A percentile compares a stretch with the other conserved stretches of the same genome.
Conservation (phyloP, 2,888 invertebrate genomes). For the Pollenia amentaria region DNA sequence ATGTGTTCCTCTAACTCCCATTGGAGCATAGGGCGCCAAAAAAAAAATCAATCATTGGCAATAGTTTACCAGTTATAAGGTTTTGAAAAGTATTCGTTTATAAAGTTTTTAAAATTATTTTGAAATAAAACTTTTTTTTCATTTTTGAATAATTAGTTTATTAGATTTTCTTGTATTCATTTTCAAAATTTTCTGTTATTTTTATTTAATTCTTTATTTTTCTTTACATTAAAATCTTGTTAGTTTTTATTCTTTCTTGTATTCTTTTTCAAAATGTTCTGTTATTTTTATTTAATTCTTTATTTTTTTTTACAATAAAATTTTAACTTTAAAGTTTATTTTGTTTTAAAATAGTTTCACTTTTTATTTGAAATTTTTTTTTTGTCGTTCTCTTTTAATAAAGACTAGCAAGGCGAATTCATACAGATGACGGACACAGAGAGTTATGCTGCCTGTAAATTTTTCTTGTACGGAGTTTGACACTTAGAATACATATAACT, state of each 20-base stretch:
- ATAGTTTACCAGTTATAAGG: too few species aligned
- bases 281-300: conserved; percentile 28
- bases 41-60: too few species aligned
- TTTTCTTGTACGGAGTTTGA: too few species aligned
- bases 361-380: conserved; percentile 14
- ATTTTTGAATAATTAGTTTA: neutral
- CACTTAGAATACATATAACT: too few species aligned
- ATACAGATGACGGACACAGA: too few species aligned
- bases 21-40: too few species aligned
- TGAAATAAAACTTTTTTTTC: neutral
- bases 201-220: conserved; percentile 26
- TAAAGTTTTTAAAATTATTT: neutral
- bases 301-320: conserved; percentile 43
- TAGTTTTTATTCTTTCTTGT: neutral
- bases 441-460: too few species aligned
- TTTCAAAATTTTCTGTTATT: conserved; percentile 23
- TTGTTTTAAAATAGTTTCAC: conserved; percentile 3
- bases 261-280: conserved; percentile 12
- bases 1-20: too few species aligned
- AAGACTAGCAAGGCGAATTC: neutral
- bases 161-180: neutral
- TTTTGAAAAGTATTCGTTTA: too few species aligned
- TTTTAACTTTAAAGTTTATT: conserved; percentile 20
- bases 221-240: conserved; percentile 45
- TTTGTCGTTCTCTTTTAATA: conserved; percentile 15